Percentiles rank a stretch among this genome's conserved stretches.
Evolutionary conservation across 1,140 invertebrate genomes (phyloP).

Genomic region (Nautilus pompilius): DNA sequence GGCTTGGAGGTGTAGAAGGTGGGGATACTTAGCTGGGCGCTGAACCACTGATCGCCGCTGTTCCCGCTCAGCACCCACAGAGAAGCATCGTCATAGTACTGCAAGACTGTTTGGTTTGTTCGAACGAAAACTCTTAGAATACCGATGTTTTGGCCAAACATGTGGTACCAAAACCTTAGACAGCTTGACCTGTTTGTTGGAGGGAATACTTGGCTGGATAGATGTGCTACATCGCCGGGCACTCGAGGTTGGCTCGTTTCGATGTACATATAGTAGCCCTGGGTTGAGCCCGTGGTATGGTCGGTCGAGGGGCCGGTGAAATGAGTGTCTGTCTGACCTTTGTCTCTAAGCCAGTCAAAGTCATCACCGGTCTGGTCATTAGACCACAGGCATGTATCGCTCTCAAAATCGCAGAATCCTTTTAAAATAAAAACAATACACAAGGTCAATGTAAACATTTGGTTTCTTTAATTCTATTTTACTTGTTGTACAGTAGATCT

Average conservation of each 20-base stretch:
- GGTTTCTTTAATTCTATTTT: too few species aligned
- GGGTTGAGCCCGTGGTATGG: constrained; percentile 29
- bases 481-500: too few species aligned
- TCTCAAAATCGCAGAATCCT: constrained; percentile 33
- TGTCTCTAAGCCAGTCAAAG: constrained; percentile 40
- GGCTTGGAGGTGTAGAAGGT: background rate
- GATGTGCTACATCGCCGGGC: constrained; percentile 23
- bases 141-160: constrained; percentile 42
- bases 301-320: constrained; percentile 40
- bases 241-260: constrained; percentile 31
- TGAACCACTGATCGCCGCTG: constrained; percentile 11
- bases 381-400: constrained; percentile 32
- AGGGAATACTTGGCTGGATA: constrained; percentile 24
- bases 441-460: too few species aligned
- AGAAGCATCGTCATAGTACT: constrained; percentile 11
- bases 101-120: constrained; percentile 29
- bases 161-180: constrained; percentile 44
- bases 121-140: constrained; percentile 35
- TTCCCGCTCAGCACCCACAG: constrained; percentile 15
- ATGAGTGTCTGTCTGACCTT: constrained; percentile 16
- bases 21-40: background rate
- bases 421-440: too few species aligned
- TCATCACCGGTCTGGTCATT: constrained; percentile 27
- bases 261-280: constrained; percentile 29
- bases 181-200: constrained; percentile 16